Evolutionary conservation across 2,113 vertebrate genomes (phyloP), one percentile per base, ranked within the genome.

Genomic region (Petromus typicus): DNA sequence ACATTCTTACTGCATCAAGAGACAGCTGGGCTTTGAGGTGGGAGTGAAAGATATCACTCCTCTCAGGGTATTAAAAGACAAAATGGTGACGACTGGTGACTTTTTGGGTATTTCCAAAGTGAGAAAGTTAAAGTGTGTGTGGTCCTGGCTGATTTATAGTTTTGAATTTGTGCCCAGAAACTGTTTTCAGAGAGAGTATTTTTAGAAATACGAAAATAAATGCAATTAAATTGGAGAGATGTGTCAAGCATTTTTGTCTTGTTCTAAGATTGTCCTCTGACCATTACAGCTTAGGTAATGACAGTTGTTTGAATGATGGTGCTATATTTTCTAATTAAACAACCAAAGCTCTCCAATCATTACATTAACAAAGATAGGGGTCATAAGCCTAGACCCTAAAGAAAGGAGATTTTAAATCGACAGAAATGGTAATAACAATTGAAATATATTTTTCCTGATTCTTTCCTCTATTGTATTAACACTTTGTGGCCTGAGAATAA

Each of bases 201-300:
- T 97, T 98, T 96, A 96, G 94, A 97, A 93, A 97, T 93, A 92
- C 75, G 92, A 94, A 96, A 96, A 97, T 97, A 97, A 97, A 96
- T 96, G 95, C 89, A 96, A 94, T 97, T 97, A 96, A 95, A 96
- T 96, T 96, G 94, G 86, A 94, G 69, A 93, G 90, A 95, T 20
- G 73, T 92, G 86, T 95, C 86, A 90, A 91, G 69, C 48, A 54
- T 51, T 90, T 94, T 91, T 43, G 13, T 23, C 85, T 57, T 86
- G 63, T 91, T 69, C 93, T 83, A 91, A 95, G 90, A 81, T 43
- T 91, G 88, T 97, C 95, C 96, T 95, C 71, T 93, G 89, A 97
- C 95, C 80, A 48, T 56, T 86, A 56, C 17, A 89, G 83, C 89
- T 95, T 96, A 97, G 89, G 95, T 98, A 97, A 96, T 98, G 97